phyloP scores from a whole-genome alignment of 2,113 vertebrate species.

The Apteryx owenii region DNA sequence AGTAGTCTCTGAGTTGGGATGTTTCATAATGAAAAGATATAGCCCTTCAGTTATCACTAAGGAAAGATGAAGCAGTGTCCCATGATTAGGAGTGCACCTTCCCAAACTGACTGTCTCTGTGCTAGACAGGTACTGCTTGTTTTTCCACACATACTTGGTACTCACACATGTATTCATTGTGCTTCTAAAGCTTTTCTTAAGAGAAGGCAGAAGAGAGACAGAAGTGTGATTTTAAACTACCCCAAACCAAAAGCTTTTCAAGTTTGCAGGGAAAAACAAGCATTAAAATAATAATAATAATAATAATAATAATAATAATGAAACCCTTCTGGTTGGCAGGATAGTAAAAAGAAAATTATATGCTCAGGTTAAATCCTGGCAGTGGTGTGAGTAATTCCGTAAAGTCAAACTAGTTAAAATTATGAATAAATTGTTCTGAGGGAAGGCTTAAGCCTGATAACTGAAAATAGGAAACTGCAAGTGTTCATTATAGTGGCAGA shows the following conservation, averaged over 20 bases:
- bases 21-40: not conserved
- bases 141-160: not conserved
- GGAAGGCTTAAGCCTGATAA: not conserved
- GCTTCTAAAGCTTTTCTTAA: not conserved
- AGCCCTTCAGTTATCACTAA: not conserved
- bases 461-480: not conserved
- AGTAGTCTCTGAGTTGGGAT: not conserved
- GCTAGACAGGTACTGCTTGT: not conserved
- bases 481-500: not conserved
- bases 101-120: not conserved
- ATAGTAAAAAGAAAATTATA: not conserved
- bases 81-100: not conserved
- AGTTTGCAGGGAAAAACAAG: not conserved
- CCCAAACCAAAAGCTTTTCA: not conserved
- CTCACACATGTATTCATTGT: not conserved
- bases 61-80: not conserved
- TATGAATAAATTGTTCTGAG: not conserved
- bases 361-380: not conserved
- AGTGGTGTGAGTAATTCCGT: not conserved
- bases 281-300: not conserved
- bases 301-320: no score
- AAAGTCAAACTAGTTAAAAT: not conserved
- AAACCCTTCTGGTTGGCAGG: not conserved
- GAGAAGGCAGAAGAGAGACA: not conserved
- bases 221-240: not conserved